Evolutionary conservation across 2,113 vertebrate species (phyloP), one percentile per base, ranked within the genome.

Genomic region (Tapirus terrestris): DNA sequence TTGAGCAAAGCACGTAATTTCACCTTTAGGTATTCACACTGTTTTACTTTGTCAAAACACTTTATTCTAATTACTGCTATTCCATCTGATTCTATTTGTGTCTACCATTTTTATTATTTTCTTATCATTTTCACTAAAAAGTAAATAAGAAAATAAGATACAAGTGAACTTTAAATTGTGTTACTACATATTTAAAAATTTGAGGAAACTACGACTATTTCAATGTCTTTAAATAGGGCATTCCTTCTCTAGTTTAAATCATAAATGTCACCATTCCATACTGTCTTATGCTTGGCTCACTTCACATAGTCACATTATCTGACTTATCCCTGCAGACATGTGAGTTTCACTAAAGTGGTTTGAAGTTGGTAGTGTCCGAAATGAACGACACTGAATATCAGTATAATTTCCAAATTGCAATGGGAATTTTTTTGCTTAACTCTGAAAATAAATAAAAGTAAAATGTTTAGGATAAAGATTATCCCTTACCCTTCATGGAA

Each of bases 381-480:
- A 82, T 61, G 13, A 93, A 72, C 31, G 43, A 75, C n/a, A 73
- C 20, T 81, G 8, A 25, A 10, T 72, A 67, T 76, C 17, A 75
- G 68, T 25, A 91, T 1, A 80, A 77, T 87, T 77, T 95, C 67
- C 56, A 48, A 70, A 63, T 58, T 88, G 67, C 14, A 83, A 18
- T 60, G 39, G 21, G 13, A 10, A 61, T 92, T 76, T 7, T 48
- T 89, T 90, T 53, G 39, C 12, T 31, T 60, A 82, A 81, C 16
- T 67, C 60, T 73, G 29, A 96, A 89, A 94, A 95, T 45, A 82
- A 70, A 60, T 73, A 94, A 90, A 75, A 94, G 31, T 85, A 84
- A 86, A 90, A 70, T n/a, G 17, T 27, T 73, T 95, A 79, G 25
- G 43, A 76, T 96, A 2, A 91, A 61, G 21, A 83, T 17, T 60